Conservation (phyloP, 2,113 vertebrate species). For the Etia nguti region DNA sequence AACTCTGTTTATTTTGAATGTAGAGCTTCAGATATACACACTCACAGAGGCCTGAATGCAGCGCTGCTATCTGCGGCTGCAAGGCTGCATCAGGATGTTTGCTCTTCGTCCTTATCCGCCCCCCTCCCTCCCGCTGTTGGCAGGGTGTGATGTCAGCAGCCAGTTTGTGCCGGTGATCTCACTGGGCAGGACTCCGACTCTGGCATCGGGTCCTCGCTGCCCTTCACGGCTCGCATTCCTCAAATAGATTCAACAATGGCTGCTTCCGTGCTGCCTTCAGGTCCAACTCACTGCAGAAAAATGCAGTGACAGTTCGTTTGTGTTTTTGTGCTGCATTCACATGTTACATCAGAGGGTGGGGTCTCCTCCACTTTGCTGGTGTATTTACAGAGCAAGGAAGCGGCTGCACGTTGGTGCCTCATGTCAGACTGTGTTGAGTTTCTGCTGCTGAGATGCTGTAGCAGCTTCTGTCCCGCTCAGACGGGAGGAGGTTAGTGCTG, state of each 20-base stretch:
- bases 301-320: background rate
- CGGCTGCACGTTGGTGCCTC: background rate
- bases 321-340: background rate
- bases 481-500: background rate
- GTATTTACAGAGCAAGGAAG: background rate
- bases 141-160: slow-evolving; percentile 33
- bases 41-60: background rate
- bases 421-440: background rate
- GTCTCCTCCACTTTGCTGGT: background rate
- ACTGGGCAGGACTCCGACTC: slow-evolving; percentile 16
- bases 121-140: background rate
- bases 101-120: background rate
- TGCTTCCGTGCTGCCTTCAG: background rate
- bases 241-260: background rate
- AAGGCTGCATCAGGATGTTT: slow-evolving; percentile 15
- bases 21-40: background rate
- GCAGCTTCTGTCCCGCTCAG: background rate
- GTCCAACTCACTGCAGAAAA: background rate
- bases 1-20: fast-evolving
- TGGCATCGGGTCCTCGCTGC: slow-evolving; percentile 1
- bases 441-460: background rate
- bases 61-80: background rate
- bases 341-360: background rate
- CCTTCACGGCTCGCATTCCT: background rate
- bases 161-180: slow-evolving; percentile 32